Evolutionary conservation across 2,113 vertebrate species (phyloP).

Genomic region (Mohoua ochrocephala): DNA sequence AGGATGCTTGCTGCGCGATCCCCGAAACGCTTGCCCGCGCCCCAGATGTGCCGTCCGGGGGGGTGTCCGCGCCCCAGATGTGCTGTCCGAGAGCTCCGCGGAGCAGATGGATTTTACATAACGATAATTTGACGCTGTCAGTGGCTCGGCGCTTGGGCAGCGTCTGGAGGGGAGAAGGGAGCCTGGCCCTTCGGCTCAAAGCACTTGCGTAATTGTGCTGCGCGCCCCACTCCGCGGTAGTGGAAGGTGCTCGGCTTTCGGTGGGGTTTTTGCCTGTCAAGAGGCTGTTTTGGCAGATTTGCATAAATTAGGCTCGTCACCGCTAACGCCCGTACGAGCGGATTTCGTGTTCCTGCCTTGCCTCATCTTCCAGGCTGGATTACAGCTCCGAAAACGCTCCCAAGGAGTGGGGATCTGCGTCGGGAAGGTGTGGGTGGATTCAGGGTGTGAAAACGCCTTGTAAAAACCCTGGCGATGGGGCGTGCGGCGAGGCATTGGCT

Average conservation of each 20-base stretch:
- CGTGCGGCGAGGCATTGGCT: background rate
- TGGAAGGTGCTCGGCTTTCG: background rate
- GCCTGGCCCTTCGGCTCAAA: background rate
- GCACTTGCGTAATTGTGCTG: slow-evolving; percentile 6
- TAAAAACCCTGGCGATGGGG: background rate
- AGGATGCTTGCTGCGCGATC: background rate
- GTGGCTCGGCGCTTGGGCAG: background rate
- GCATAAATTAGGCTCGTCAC: background rate
- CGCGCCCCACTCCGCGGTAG: background rate
- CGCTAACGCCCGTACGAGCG: background rate
- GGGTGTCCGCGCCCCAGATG: background rate
- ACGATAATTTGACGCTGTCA: background rate
- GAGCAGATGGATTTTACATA: background rate
- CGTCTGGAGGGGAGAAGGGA: background rate
- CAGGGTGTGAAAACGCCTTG: background rate
- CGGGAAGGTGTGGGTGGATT: slow-evolving; percentile 19
- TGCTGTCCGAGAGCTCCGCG: background rate
- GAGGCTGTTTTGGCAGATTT: background rate
- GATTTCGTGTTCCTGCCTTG: background rate
- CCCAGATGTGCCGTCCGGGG: background rate
- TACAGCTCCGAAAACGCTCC: background rate
- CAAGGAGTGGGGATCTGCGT: background rate
- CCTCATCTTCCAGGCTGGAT: background rate
- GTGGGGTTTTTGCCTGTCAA: background rate
- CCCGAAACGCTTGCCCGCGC: background rate